Evolutionary conservation across 2,888 invertebrate species (phyloP).

Genomic region (Ennomos fuscantarius): DNA sequence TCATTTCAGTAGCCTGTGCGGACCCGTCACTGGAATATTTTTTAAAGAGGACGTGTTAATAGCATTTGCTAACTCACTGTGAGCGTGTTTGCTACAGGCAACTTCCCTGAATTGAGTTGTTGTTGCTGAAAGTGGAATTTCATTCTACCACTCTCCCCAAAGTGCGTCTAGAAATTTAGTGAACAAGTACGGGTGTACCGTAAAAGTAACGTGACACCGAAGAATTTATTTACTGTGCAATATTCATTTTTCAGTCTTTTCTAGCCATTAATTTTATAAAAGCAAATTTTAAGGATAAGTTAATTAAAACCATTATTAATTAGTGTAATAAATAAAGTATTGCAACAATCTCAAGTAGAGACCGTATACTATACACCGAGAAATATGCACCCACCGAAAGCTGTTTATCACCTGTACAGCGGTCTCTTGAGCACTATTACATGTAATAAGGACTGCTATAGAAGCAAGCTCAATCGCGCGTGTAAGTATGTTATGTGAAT

Average conservation of each 20-base stretch:
- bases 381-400: slow-evolving; percentile 20
- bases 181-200: not conserved
- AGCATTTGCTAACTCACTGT: slow-evolving; percentile 29
- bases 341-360: slow-evolving; percentile 7
- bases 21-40: slow-evolving; percentile 21
- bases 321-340: slow-evolving; percentile 3
- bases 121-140: slow-evolving; percentile 19
- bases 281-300: no score
- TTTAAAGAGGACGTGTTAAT: slow-evolving; percentile 30
- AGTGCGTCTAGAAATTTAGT: slow-evolving; percentile 11
- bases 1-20: slow-evolving; percentile 32
- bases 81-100: slow-evolving; percentile 26
- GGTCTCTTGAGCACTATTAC: slow-evolving; percentile 22
- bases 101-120: slow-evolving; percentile 21
- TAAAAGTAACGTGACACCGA: not conserved
- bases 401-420: slow-evolving; percentile 24
- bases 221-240: no score
- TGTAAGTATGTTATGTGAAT: not conserved
- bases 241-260: no score
- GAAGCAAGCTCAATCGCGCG: not conserved
- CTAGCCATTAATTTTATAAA: no score
- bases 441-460: slow-evolving; percentile 1
- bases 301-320: not conserved
- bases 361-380: not conserved
- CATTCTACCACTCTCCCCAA: slow-evolving; percentile 15